Base-by-base conservation (phyloP, 1,140 invertebrate genomes). In the Nixonia krombeini region DNA sequence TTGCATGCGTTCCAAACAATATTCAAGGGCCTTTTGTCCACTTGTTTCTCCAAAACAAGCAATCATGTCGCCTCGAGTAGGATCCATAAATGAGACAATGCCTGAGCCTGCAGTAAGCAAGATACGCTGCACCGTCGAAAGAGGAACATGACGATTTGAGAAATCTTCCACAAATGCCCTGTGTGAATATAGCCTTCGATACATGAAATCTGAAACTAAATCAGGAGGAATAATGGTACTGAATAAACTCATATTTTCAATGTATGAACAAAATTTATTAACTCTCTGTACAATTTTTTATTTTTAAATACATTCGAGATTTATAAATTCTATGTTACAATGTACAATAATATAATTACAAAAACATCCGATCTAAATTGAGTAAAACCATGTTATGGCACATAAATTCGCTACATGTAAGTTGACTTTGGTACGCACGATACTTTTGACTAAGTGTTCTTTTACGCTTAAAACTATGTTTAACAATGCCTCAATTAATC, bases 21-120 rank as follows among this genome's bases (percentile, higher is more conserved):
- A 85, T 50, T 84, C 82, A 0, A 96, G 85, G 5, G 94, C 92
- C 26, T 71, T 70, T 65, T 88, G 82, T 0, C 95, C 95, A 1
- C 94, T 95, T 0, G 94, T 93, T 86, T 98, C 96, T 2, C 95
- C 96, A 47, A 98, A 87, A 66, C 94, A 93, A 26, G 95, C 94
- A 71, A 99, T 94, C 94, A 97, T 96, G 81, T 99, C 96, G n/a
- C 87, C 90, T 44, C 92, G 79, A 59, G 72, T 81, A 0, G 95
- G 95, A 86, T 95, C 88, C 2, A 90, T 71, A 13, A 96, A 79
- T 4, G 92, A 89, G 41, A 94, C 86, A 3, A 88, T 78, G 17
- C 93, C 93, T 12, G 96, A 95, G 3, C 96, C 96, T 0, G 90
- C 79, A 4, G 92, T 87, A 5, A 99, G 86, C 6, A 96, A 58